Evolutionary conservation across 2,113 vertebrate species (phyloP), one percentile per base, ranked within the genome.

Genomic region (Dipodomys stephensi): DNA sequence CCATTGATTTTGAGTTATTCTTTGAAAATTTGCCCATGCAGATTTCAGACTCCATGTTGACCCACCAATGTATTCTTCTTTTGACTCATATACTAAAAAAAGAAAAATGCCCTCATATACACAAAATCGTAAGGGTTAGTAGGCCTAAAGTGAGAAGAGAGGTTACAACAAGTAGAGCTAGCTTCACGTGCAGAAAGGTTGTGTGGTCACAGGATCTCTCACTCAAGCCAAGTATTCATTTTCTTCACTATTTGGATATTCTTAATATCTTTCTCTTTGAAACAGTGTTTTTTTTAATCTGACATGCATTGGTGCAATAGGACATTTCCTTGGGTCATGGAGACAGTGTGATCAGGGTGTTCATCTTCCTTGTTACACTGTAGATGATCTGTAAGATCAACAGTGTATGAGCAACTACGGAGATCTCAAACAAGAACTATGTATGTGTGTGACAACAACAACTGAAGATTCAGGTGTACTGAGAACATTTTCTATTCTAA

Each of bases 301-400:
- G 62, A 53, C 27, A 30, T 57, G 16, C 0, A 18, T 4, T 57
- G 2, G 7, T 74, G 4, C 10, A 19, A 64, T 39, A 23, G 9
- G 32, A n/a, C 4, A 67, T 8, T 16, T 20, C 4, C 19, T 22
- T 0, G 4, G 71, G 5, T 10, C 62, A 44, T 79, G 60, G 22
- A 78, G 22, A 77, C 3, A 39, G 2, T 20, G 0, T 2, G 44
- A 10, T 11, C 1, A 4, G 3, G 35, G 0, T 6, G 6, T 7
- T 46, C n/a, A 19, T 6, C n/a, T 94, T 77, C 44, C 23, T 83
- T 67, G 8, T 2, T 76, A 5, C 20, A 11, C 20, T 15, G 8
- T 64, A 80, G 20, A 1, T 30, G 79, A 44, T 30, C 30, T 44
- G 6, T 4, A 16, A 16, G 20, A 7, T 15, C 2, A n/a, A 49